Evolutionary conservation across 2,797 vertebrate species (phyloP).

Genomic region (Synaphobranchus kaupii): DNA sequence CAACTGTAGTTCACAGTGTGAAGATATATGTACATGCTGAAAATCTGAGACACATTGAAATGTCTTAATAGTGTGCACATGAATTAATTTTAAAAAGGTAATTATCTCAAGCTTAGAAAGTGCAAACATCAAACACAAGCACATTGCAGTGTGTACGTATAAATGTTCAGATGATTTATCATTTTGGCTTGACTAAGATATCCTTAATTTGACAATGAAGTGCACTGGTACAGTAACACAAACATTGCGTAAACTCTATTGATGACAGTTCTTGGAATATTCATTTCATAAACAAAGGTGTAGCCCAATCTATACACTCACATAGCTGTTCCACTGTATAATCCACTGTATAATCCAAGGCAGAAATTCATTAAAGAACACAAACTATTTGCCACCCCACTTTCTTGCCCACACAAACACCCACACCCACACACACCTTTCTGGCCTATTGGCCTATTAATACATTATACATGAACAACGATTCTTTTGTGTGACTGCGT

Average conservation of each 20-base stretch:
- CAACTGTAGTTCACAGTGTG: neutral
- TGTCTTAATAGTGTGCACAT: neutral
- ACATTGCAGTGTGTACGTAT: neutral
- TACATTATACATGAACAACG: neutral
- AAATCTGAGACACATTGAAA: neutral
- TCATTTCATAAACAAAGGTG: conserved; percentile 15
- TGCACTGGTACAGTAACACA: neutral
- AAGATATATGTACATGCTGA: neutral
- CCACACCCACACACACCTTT: neutral
- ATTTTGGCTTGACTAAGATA: neutral
- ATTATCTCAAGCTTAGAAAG: conserved; percentile 14
- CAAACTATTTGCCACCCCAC: conserved; percentile 12
- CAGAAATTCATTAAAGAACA: conserved; percentile 7
- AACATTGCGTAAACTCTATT: neutral
- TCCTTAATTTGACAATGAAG: neutral
- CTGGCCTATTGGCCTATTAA: neutral
- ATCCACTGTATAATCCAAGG: neutral
- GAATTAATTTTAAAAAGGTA: neutral
- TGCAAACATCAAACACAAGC: neutral
- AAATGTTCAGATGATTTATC: neutral
- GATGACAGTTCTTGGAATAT: neutral
- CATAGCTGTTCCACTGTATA: neutral
- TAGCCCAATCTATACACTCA: neutral
- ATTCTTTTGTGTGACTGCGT: neutral
- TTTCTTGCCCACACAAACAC: neutral